Evolutionary conservation across 2,888 invertebrate genomes (phyloP), one percentile per base, ranked within the genome.

Genomic region (Chloroclystis v-ata): DNA sequence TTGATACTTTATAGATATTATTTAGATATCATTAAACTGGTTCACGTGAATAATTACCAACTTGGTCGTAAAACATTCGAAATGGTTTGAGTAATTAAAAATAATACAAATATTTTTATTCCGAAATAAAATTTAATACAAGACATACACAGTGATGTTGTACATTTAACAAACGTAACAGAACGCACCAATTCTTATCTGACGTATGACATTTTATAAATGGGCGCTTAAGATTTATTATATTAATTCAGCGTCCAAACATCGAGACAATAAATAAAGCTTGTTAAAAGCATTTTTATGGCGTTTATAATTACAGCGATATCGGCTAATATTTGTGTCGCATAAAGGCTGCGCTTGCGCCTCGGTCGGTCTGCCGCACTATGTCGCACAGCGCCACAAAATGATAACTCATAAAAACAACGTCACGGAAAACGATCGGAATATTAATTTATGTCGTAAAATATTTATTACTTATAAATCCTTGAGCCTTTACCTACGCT

Each of bases 361-460:
- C 42, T 47, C 47, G 47, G 47, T 40, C 58, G 62, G 20, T 20
- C 20, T 14, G 16, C 57, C 59, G 63, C 65, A 61, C 61, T 65
- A 69, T 71, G 65, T 74, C 72, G 72, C 64, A 69, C 66, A 77
- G 78, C 80, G 75, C 80, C 81, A 85, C 86, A 82, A 80, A 85
- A 85, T 86, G 84, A 87, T 84, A 86, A 86, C 69, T 87, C 86
- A 85, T 87, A 87, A 87, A 87, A 85, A 84, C 74, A 76, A 84
- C 85, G 86, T 87, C 85, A 87, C 84, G 71, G 79, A 84, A 82
- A 85, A 85, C 86, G 87, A 83, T 84, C 83, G 74, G 87, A 86
- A 87, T 87, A 87, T 87, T 86, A 87, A 87, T 87, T 85, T 81
- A 75, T 78, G 84, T 86, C 87, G 87, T 87, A 84, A 87, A 87